A percentile compares a stretch with the other conserved stretches of the same genome.
Conservation (phyloP, 2,113 vertebrate species). For the Plestiodon gilberti region DNA sequence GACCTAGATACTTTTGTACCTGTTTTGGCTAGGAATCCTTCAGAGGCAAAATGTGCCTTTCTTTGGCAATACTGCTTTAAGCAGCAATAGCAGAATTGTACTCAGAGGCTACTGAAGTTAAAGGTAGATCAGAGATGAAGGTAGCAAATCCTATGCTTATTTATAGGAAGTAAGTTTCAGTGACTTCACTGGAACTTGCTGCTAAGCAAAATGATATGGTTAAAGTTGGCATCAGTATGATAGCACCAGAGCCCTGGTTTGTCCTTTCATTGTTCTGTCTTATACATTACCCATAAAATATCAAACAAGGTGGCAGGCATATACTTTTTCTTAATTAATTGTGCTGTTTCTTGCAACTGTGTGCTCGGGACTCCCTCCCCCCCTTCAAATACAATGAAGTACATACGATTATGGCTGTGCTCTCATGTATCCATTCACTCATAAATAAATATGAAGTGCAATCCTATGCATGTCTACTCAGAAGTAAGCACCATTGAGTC, state of each 20-base stretch:
- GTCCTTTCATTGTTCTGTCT: background rate
- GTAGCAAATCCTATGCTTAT: background rate
- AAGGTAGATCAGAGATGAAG: background rate
- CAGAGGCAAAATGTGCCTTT: background rate
- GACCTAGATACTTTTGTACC: background rate
- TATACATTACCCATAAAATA: too few species aligned
- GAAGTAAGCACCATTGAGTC: too few species aligned
- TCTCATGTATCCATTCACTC: background rate
- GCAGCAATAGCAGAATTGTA: background rate
- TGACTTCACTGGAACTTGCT: background rate
- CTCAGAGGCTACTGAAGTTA: background rate
- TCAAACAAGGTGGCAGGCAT: too few species aligned
- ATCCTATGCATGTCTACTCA: too few species aligned
- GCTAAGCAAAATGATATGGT: background rate
- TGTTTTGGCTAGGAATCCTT: background rate
- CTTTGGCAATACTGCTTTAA: background rate
- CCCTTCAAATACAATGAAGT: background rate
- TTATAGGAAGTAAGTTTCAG: background rate
- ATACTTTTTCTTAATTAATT: too few species aligned
- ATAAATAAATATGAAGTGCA: too few species aligned
- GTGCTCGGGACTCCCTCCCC: background rate
- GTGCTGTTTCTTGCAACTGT: background rate
- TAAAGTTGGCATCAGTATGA: background rate
- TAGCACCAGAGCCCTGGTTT: background rate
- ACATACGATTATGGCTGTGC: background rate